These are phyloP conservation scores for Eupleurogrammus muticus DNA, from an alignment of 2,797 vertebrate genomes.

Conservation along the genomic window DNA sequence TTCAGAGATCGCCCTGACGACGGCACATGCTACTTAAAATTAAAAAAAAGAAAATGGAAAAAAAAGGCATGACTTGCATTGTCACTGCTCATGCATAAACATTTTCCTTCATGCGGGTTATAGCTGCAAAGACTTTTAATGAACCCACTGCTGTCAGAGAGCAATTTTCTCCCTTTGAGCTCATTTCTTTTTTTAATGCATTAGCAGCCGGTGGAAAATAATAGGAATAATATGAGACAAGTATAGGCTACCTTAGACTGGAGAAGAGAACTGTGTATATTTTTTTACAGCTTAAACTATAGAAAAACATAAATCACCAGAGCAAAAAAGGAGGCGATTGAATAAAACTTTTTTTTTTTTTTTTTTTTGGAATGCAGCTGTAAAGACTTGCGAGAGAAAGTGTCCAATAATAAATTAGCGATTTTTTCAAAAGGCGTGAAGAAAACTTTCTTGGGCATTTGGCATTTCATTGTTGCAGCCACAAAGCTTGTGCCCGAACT, in stretches of 20 bases:
- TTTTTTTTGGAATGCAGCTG: conserved; percentile 46
- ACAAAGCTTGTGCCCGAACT: conserved; percentile 75
- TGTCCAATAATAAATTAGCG: conserved; percentile 73
- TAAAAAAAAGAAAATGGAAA: too few relatives aligned
- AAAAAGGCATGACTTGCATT: conserved; percentile 26
- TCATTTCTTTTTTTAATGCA: conserved; percentile 34
- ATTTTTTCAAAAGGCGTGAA: conserved; percentile 65
- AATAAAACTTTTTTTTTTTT: conserved; percentile 69
- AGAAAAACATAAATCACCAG: conserved; percentile 8
- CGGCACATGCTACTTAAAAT: not conserved
- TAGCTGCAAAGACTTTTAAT: conserved; percentile 50
- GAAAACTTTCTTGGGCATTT: conserved; percentile 75
- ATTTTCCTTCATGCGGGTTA: conserved; percentile 39
- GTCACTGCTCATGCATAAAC: conserved; percentile 45
- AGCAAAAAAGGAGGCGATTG: conserved; percentile 47
- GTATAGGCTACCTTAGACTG: conserved; percentile 11
- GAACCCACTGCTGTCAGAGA: conserved; percentile 41
- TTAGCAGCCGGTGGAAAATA: conserved; percentile 45
- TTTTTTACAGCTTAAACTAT: conserved; percentile 30
- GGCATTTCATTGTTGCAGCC: conserved; percentile 74
- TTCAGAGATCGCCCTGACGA: conserved; percentile 28
- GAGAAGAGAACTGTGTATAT: conserved; percentile 35
- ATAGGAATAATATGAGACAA: conserved; percentile 21
- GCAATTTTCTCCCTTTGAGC: conserved; percentile 35
- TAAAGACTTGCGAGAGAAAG: conserved; percentile 59